Percentiles rank a stretch among this genome's conserved stretches.
phyloP scores from a whole-genome alignment of 2,888 invertebrate species.

The Nephrotoma flavescens region DNA sequence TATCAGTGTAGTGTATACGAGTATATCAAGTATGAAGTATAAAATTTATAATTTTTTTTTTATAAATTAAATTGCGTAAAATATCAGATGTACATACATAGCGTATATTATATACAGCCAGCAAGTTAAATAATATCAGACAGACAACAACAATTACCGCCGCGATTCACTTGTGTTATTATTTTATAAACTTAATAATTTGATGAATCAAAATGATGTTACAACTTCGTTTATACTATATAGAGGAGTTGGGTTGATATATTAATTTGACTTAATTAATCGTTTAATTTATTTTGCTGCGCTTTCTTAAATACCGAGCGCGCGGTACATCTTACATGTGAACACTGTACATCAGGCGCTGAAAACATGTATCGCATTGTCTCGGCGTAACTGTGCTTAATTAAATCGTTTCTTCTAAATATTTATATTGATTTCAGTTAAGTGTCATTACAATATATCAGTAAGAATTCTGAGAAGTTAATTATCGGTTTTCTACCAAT shows the following conservation, averaged over 20 bases:
- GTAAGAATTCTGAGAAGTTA: neutral
- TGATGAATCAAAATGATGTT: neutral
- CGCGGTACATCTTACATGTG: neutral
- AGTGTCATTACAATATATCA: neutral
- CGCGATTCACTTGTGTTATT: neutral
- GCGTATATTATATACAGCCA: neutral
- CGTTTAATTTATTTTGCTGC: neutral
- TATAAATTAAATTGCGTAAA: neutral
- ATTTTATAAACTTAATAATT: neutral
- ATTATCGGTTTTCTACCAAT: neutral
- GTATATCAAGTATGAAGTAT: neutral
- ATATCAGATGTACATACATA: neutral
- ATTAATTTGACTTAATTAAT: neutral
- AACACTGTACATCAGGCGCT: neutral
- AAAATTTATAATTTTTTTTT: neutral
- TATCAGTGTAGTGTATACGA: neutral
- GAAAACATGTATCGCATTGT: neutral
- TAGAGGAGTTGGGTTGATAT: neutral
- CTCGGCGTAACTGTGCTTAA: neutral
- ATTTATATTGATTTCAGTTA: neutral
- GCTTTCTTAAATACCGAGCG: neutral
- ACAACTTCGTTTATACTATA: neutral
- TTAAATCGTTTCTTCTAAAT: neutral
- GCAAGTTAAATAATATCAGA: neutral
- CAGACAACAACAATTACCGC: neutral